Evolutionary conservation across 2,888 invertebrate genomes (phyloP), one percentile per base, ranked within the genome.

Genomic region (Melitaea athalia): DNA sequence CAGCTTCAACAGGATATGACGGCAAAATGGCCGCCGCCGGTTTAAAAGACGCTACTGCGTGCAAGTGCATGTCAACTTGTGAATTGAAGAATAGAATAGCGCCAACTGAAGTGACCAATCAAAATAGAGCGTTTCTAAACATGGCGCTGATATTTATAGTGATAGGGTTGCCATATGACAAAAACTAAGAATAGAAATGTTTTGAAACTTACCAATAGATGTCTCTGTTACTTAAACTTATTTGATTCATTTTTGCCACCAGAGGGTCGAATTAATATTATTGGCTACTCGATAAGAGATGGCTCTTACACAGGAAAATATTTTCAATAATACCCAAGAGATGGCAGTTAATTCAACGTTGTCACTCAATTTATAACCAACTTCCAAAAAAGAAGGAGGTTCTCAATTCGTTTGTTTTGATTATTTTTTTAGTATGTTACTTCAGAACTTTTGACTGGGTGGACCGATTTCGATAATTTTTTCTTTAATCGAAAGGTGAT

Each of bases 1-100:
- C 66, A 69, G 68, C 75, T 71, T 67, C 71, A 66, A 67, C 73
- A 75, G 70, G 64, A 70, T 69, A 69, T 75, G 75, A 74, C 73
- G 67, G 77, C 84, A 91, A 92, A 84, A 92, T 92, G 92, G 92
- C 90, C 81, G 87, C 80, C 74, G 72, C 59, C 69, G 79, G 69
- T 72, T 71, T 71, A 78, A 74, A 77, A 84, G 85, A 85, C 71
- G 77, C 74, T 69, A 69, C 70, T 59, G 70, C 65, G 38, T 57
- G 55, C 77, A 78, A 64, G 38, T 57, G 55, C 77, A 78, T 77
- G 64, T 65, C 69, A 63, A 74, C 68, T 68, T 67, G 68, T 73
- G 72, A 74, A 74, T 76, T 52, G 72, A 63, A 61, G 68, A 59
- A 68, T 59, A 61, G 68, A 59, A 68, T 59, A 66, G 69, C 70